Evolutionary conservation across 2,888 invertebrate species (phyloP).

Genomic region (Fragum sueziense): DNA sequence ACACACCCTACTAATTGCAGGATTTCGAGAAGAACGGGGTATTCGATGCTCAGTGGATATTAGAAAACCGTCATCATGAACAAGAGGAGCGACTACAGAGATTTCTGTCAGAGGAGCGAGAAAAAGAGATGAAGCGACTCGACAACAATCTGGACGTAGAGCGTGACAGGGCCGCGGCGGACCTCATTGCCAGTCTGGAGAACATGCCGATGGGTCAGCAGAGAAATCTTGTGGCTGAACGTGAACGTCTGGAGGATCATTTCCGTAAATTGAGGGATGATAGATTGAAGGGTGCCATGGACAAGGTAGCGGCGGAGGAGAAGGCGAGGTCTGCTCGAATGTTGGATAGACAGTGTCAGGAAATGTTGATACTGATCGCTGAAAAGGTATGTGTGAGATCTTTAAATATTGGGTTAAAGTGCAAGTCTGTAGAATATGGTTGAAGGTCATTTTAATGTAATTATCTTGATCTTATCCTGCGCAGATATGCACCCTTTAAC

Average conservation of each 20-base stretch:
- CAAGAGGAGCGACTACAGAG: conserved; percentile 94
- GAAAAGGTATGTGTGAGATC: conserved; percentile 68
- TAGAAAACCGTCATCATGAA: conserved; percentile 98
- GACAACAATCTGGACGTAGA: conserved; percentile 72
- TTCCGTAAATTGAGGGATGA: conserved; percentile 73
- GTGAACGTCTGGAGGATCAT: conserved; percentile 77
- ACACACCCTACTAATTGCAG: too few relatives aligned
- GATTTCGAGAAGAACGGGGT: conserved; percentile 85
- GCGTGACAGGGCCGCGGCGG: conserved; percentile 75
- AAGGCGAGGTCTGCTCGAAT: conserved; percentile 79
- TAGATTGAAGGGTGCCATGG: conserved; percentile 70
- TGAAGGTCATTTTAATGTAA: too few relatives aligned
- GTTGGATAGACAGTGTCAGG: conserved; percentile 79
- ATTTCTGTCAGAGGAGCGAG: conserved; percentile 75
- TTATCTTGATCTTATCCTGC: too few relatives aligned
- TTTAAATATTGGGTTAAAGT: too few relatives aligned
- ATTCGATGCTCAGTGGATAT: conserved; percentile 91
- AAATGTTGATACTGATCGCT: conserved; percentile 79
- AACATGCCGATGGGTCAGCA: conserved; percentile 67
- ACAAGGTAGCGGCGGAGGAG: conserved; percentile 78
- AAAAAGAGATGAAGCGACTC: conserved; percentile 73
- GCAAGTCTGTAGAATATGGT: too few relatives aligned
- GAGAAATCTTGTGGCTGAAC: conserved; percentile 68
- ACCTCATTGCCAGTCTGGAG: conserved; percentile 71
- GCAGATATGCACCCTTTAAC: too few relatives aligned